Conservation (phyloP, 2,888 invertebrate genomes). For the Andrena minutula region DNA sequence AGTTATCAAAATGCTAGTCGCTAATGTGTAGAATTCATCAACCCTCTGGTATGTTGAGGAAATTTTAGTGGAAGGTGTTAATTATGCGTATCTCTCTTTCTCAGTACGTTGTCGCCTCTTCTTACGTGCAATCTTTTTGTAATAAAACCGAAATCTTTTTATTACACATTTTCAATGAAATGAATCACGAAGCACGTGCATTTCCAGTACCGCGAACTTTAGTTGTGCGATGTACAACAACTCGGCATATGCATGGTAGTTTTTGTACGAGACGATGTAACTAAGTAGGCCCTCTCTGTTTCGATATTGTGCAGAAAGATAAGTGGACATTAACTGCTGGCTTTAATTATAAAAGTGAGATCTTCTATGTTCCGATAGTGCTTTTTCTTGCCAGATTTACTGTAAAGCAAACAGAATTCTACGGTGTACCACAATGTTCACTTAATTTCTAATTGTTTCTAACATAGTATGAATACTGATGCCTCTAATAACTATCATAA, state of each 20-base stretch:
- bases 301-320: background rate
- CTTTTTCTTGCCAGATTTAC: background rate
- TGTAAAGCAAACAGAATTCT: background rate
- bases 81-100: constrained; percentile 45
- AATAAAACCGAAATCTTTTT: constrained; percentile 13
- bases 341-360: background rate
- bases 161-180: background rate
- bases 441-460: background rate
- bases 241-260: background rate
- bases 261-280: constrained; percentile 15
- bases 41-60: constrained; percentile 4
- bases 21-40: constrained; percentile 33
- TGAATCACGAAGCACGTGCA: constrained; percentile 6
- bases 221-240: background rate
- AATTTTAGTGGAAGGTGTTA: constrained; percentile 31
- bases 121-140: constrained; percentile 5
- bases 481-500: background rate
- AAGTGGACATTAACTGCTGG: constrained; percentile 5
- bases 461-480: background rate
- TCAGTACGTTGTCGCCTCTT: constrained; percentile 40
- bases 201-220: background rate
- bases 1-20: constrained; percentile 44
- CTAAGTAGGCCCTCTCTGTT: background rate
- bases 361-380: background rate
- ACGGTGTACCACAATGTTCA: background rate